phyloP scores from a whole-genome alignment of 2,888 invertebrate genomes.

The Epirrhoe tristata region DNA sequence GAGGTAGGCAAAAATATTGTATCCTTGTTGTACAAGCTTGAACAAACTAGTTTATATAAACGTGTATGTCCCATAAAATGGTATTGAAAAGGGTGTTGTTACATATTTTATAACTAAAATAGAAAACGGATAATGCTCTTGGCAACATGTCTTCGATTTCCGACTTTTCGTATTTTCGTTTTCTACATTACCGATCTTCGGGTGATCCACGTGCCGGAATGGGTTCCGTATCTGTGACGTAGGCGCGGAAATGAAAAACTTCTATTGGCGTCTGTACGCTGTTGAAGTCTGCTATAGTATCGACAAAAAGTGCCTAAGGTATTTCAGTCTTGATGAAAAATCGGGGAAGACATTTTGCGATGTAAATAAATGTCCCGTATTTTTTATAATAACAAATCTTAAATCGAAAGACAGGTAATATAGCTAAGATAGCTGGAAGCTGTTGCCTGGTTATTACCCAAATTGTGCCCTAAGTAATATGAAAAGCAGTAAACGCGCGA shows the following conservation, averaged over 20 bases:
- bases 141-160: slow-evolving; percentile 57
- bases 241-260: slow-evolving; percentile 75
- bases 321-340: slow-evolving; percentile 23
- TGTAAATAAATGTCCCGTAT: background rate
- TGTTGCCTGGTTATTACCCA: slow-evolving; percentile 59
- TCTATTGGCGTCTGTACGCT: slow-evolving; percentile 59
- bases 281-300: slow-evolving; percentile 56
- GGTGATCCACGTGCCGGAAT: slow-evolving; percentile 67
- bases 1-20: background rate
- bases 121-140: slow-evolving; percentile 50
- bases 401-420: background rate
- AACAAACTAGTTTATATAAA: slow-evolving; percentile 32
- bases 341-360: background rate
- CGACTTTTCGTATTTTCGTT: slow-evolving; percentile 54
- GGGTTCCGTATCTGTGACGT: slow-evolving; percentile 68
- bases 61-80: slow-evolving; percentile 41
- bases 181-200: slow-evolving; percentile 58
- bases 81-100: slow-evolving; percentile 45
- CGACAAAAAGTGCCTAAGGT: slow-evolving; percentile 49
- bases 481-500: slow-evolving; percentile 69
- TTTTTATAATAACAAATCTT: background rate
- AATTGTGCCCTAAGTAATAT: slow-evolving; percentile 77
- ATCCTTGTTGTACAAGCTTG: slow-evolving; percentile 18
- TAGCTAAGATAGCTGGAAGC: slow-evolving; percentile 24
- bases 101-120: slow-evolving; percentile 43